These are phyloP conservation scores for Trididemnum nubilum DNA, from an alignment of 23 tunicate genomes.

Conservation along the genomic window DNA sequence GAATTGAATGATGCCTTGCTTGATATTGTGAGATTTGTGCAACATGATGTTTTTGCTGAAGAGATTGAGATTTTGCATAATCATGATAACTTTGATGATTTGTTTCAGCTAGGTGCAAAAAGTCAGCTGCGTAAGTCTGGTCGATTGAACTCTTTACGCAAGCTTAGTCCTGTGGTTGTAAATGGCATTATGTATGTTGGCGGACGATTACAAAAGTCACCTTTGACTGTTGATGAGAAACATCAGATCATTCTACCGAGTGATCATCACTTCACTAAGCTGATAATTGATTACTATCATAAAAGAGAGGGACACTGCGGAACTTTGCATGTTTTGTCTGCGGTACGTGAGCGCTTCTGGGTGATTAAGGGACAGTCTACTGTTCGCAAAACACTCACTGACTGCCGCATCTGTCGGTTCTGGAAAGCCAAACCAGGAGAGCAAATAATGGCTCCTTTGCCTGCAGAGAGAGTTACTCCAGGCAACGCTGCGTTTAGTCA, in stretches of 20 bases:
- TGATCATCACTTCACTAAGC: not conserved
- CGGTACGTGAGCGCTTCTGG: conserved; percentile 24
- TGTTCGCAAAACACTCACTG: not conserved
- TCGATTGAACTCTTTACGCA: not conserved
- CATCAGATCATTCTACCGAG: conserved; percentile 35
- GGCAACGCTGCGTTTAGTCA: conserved; percentile 7
- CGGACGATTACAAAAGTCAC: conserved; percentile 15
- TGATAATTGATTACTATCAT: conserved; percentile 7
- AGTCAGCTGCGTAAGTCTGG: not conserved
- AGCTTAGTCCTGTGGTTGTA: not conserved
- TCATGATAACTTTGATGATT: not conserved
- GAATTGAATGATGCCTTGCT: conserved; percentile 1
- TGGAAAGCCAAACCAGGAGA: conserved; percentile 31
- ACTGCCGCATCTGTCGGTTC: conserved; percentile 20
- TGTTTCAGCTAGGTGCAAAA: not conserved
- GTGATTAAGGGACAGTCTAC: conserved; percentile 31
- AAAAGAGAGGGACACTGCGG: conserved; percentile 31
- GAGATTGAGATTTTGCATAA: not conserved
- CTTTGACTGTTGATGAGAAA: not conserved
- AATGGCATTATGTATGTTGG: conserved; percentile 28
- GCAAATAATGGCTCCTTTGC: conserved; percentile 42
- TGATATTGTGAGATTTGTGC: conserved; percentile 7
- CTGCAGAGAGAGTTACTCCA: conserved; percentile 15
- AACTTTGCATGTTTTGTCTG: conserved; percentile 31
- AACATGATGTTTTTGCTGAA: conserved; percentile 1